Percentiles rank a stretch among this genome's conserved stretches.
phyloP scores from a whole-genome alignment of 2,888 invertebrate species.

The Trilocha varians region DNA sequence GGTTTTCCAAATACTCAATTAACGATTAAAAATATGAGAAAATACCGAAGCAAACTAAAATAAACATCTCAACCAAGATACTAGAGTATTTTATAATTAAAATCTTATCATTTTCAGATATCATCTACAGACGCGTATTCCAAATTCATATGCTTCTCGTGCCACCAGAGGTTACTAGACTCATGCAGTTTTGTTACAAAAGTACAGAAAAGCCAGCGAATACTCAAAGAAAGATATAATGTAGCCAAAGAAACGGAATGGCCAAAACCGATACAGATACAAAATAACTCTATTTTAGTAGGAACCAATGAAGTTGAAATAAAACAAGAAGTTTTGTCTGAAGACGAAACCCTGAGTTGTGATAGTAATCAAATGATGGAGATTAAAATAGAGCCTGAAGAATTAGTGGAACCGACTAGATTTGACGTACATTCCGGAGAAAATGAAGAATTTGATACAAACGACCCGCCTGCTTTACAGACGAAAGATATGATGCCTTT shows the following conservation, averaged over 20 bases:
- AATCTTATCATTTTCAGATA: conserved; percentile 30
- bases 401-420: conserved; percentile 25
- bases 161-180: conserved; percentile 32
- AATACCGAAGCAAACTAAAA: too few relatives aligned
- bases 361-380: conserved; percentile 20
- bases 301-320: conserved; percentile 34
- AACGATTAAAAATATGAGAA: too few relatives aligned
- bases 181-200: conserved; percentile 34
- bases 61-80: too few relatives aligned
- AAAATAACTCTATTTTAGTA: conserved; percentile 29
- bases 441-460: too few relatives aligned
- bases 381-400: conserved; percentile 59
- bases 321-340: conserved; percentile 52
- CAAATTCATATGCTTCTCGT: conserved; percentile 43
- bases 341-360: conserved; percentile 18
- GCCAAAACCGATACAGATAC: conserved; percentile 56
- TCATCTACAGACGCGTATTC: conserved; percentile 34
- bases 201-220: conserved; percentile 31
- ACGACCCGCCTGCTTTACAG: too few relatives aligned
- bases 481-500: conserved; percentile 12
- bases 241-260: conserved; percentile 20
- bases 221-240: conserved; percentile 27
- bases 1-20: too few relatives aligned
- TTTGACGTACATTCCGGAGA: too few relatives aligned
- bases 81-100: background rate